Evolutionary conservation across 2,113 vertebrate genomes (phyloP).

Genomic region (Todiramphus chloris): DNA sequence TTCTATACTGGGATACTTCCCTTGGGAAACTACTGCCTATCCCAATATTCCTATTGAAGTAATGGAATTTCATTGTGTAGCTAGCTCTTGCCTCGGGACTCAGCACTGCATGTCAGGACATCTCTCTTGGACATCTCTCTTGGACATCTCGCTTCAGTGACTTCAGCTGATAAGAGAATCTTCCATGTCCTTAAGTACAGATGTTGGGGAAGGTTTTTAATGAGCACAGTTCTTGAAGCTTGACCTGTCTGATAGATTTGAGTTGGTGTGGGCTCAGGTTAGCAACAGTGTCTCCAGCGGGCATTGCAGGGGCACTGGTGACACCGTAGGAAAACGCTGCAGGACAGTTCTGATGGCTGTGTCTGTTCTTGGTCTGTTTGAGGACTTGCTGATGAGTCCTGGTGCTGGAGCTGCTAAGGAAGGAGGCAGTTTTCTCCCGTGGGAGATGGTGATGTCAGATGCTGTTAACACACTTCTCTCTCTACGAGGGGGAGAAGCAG

Average conservation of each 20-base stretch:
- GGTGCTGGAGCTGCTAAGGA: background rate
- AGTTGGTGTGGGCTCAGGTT: background rate
- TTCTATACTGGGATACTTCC: background rate
- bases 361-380: rapidly evolving
- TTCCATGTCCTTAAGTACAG: background rate
- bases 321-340: background rate
- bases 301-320: background rate
- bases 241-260: background rate
- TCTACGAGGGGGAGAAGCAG: background rate
- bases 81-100: background rate
- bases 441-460: background rate
- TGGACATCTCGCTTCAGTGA: background rate
- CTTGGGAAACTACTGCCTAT: background rate
- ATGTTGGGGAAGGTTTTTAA: background rate
- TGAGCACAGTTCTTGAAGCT: background rate
- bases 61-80: background rate
- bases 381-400: background rate
- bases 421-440: background rate
- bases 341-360: background rate
- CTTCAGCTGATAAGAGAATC: background rate
- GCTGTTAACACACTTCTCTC: background rate
- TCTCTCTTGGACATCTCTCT: background rate
- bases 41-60: background rate
- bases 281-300: background rate
- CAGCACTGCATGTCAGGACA: background rate